Evolutionary conservation across 2,888 invertebrate species (phyloP).

Genomic region (Drosophila tripunctata): DNA sequence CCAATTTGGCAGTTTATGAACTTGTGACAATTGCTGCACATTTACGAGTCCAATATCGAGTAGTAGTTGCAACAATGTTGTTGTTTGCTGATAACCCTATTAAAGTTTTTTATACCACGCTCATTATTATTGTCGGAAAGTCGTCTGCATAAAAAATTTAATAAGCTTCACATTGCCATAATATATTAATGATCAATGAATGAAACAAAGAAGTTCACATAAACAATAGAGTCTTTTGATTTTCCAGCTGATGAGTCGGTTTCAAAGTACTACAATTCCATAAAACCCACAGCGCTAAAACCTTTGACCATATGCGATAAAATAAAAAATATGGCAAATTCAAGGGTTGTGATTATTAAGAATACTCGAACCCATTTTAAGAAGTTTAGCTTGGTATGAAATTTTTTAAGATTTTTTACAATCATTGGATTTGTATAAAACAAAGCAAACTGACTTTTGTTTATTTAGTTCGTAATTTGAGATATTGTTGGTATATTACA

Average conservation of each 20-base stretch:
- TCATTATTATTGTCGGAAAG: conserved; percentile 52
- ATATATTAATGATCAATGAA: too few relatives aligned
- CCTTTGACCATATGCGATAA: conserved; percentile 77
- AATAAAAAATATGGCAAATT: conserved; percentile 21
- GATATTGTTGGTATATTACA: too few relatives aligned
- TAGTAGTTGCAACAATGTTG: conserved; percentile 37
- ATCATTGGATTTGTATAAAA: too few relatives aligned
- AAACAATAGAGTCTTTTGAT: conserved; percentile 70
- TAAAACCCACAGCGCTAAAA: conserved; percentile 33
- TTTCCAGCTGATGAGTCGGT: conserved; percentile 68
- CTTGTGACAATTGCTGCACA: conserved; percentile 34
- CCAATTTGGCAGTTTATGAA: conserved; percentile 34
- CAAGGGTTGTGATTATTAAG: neutral
- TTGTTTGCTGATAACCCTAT: conserved; percentile 61
- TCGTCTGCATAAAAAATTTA: conserved; percentile 67
- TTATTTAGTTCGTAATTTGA: too few relatives aligned
- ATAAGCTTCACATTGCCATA: conserved; percentile 52
- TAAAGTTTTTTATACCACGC: conserved; percentile 49
- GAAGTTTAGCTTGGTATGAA: too few relatives aligned
- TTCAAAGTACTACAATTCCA: too few relatives aligned
- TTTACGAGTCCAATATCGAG: conserved; percentile 38
- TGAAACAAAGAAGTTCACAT: conserved; percentile 52
- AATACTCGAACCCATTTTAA: neutral
- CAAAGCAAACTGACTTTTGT: too few relatives aligned
- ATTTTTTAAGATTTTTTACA: too few relatives aligned